Evolutionary conservation across 1,140 invertebrate species (phyloP), one percentile per base, ranked within the genome.

Genomic region (Thaumetopoea pityocampa): DNA sequence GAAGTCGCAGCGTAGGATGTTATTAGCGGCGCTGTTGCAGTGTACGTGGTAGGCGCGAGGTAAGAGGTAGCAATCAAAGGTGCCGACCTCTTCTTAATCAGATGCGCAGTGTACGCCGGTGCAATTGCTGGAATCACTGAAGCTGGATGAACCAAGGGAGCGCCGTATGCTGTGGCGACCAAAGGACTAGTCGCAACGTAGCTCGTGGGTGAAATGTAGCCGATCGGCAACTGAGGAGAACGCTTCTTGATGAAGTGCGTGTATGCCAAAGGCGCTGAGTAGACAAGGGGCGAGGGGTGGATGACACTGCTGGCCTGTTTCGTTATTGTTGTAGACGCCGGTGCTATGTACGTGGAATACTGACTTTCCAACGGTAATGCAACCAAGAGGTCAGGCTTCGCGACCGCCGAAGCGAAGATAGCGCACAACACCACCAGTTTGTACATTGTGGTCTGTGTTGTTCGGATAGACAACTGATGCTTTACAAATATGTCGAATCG

Each of bases 391-490:
- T 48, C 52, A 2, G 76, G 80, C 41, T 79, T 61, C 35, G 85
- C 86, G 24, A 60, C 62, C 23, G 72, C 86, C 50, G 72, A 64
- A 28, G 86, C 87, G 58, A 88, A 45, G 51, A 87, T 57, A 64
- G 82, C 79, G 51, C 71, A 86, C 85, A 89, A 87, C 80, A 89
- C 87, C 85, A 89, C 86, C 83, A 87, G 69, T 67, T 86, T 87
- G 71, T 78, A 87, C 87, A 88, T 88, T 52, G 73, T 86, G 65
- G 79, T 85, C 67, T 83, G 70, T 71, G 71, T 76, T 78, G 66
- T 63, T 65, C 54, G 55, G 38, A 51, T 50, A 37, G 55, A 66
- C 65, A 55, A 81, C 74, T 83, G 79, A 81, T 83, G 56, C 55
- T 48, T n/a, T 32, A 27, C 41, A 50, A 58, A 45, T 67, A 38